Evolutionary conservation across 2,888 invertebrate species (phyloP).

Genomic region (Protophormia terraenovae): DNA sequence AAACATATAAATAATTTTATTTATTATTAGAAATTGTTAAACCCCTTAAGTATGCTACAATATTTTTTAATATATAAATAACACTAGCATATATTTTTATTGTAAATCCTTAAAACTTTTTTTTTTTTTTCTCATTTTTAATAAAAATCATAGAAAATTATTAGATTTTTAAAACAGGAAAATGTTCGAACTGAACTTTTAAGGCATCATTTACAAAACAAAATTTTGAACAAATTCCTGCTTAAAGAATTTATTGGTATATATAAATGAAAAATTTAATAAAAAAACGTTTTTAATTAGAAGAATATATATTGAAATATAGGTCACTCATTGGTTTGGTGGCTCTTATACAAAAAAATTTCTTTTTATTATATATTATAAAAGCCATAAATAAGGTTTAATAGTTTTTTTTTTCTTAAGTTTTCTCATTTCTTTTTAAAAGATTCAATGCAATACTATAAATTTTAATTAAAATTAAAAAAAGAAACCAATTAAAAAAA

Average conservation of each 20-base stretch:
- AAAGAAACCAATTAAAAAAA: conserved; percentile 7
- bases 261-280: neutral
- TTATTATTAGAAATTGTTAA: conserved; percentile 15
- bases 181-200: conserved; percentile 56
- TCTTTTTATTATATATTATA: neutral
- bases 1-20: neutral
- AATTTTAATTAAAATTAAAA: neutral
- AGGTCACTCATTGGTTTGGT: conserved; percentile 33
- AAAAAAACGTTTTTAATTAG: conserved; percentile 46
- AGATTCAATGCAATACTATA: neutral
- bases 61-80: neutral
- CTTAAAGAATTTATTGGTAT: conserved; percentile 11
- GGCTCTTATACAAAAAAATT: neutral
- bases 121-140: conserved; percentile 1
- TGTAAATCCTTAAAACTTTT: neutral
- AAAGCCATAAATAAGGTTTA: conserved; percentile 21
- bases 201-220: conserved; percentile 4
- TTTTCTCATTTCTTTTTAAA: neutral
- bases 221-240: conserved; percentile 52
- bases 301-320: conserved; percentile 6
- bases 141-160: conserved; percentile 26
- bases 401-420: neutral
- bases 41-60: conserved; percentile 31
- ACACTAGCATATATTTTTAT: conserved; percentile 21
- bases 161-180: conserved; percentile 46